Conservation (phyloP, 2,113 vertebrate genomes). For the Macquaria ambigua region DNA sequence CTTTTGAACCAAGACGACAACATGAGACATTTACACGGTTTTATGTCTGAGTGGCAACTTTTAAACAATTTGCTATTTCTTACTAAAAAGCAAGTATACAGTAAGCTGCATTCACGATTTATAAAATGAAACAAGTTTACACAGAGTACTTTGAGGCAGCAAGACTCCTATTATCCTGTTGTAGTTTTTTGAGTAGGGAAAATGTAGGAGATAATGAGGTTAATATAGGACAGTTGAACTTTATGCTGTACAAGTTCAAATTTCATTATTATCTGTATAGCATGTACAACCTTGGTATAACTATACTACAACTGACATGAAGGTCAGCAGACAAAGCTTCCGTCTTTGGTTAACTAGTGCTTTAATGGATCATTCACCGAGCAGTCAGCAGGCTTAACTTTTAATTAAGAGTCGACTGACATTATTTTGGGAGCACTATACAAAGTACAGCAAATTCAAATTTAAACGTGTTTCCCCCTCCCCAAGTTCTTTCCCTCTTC, state of each 20-base stretch:
- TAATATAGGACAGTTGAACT: too few relatives aligned
- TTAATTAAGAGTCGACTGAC: neutral
- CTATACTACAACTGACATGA: neutral
- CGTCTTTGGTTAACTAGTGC: neutral
- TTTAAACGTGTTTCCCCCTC: slow-evolving; percentile 7
- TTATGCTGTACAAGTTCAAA: neutral
- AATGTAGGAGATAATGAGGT: neutral
- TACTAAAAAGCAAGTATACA: neutral
- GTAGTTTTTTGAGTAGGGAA: neutral
- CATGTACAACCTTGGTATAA: neutral
- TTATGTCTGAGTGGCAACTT: neutral
- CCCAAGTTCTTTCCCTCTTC: slow-evolving; percentile 27
- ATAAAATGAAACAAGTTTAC: neutral
- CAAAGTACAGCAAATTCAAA: neutral
- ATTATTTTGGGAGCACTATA: neutral
- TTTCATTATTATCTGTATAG: neutral
- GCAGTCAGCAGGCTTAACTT: neutral
- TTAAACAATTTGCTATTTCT: neutral
- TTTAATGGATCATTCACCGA: neutral
- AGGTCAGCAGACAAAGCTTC: neutral
- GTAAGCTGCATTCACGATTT: neutral
- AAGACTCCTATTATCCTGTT: neutral
- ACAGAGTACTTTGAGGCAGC: neutral
- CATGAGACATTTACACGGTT: neutral
- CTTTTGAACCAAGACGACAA: neutral